Evolutionary conservation across 1,140 invertebrate genomes (phyloP), one percentile per base, ranked within the genome.

Genomic region (Spodoptera litura): DNA sequence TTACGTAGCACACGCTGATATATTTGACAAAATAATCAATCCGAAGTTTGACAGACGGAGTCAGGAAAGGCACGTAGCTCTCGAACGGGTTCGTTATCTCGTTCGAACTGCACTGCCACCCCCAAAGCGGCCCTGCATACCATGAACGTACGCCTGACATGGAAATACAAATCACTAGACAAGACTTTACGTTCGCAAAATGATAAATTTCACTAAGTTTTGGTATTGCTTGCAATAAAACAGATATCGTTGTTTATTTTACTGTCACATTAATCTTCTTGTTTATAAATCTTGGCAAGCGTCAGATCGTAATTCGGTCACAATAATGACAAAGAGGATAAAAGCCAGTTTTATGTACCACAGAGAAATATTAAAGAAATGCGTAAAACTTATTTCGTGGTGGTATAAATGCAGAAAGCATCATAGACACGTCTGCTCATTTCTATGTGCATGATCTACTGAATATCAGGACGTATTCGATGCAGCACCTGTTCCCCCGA

Each of bases 401-500:
- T 4, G 10, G 12, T 6, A n/a, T 53, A 55, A 55, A 55, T 55
- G 13, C 5, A 3, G 51, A 35, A 15, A 51, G 5, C 51, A 13
- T 70, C 31, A 80, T 76, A 81, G 78, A 59, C 78, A 72, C 75
- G 61, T 83, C 79, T 66, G 58, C 52, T 49, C 78, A 83, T 82
- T 82, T 70, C 62, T 83, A 83, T 68, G 61, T 84, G 81, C 82
- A 80, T 38, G 79, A 56, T 58, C 56, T 25, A 62, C 64, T 81
- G 81, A 88, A 90, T 91, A 91, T 87, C 83, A 62, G 81, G 78
- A 84, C 82, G 80, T 89, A 87, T 89, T 87, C 89, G 82, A 82
- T 84, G 89, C 87, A 86, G 85, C 90, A 93, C 88, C 90, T 93
- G 91, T 84, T 86, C 86, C 82, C 80, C 64, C 78, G 70, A 51